Conservation (phyloP, 2,888 invertebrate species). For the Orchestes rusci region DNA sequence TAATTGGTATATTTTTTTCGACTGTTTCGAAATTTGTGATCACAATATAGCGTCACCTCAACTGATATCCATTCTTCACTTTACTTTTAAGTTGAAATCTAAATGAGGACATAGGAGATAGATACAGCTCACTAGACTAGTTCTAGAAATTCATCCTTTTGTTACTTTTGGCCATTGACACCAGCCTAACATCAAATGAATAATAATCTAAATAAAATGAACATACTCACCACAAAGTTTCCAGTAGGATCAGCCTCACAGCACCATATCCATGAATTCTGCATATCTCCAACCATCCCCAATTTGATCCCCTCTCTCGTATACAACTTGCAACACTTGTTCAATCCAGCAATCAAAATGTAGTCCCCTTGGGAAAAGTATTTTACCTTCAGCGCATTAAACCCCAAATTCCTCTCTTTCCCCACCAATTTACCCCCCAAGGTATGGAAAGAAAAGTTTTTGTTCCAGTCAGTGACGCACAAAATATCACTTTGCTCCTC, state of each 20-base stretch:
- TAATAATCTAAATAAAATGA: no score
- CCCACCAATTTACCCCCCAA: conserved; percentile 76
- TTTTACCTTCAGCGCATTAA: conserved; percentile 68
- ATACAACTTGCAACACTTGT: conserved; percentile 67
- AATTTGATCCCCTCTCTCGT: conserved; percentile 78
- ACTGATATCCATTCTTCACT: no score
- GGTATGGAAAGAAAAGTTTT: conserved; percentile 83
- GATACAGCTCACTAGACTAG: no score
- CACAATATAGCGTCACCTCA: no score
- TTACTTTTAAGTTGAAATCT: no score
- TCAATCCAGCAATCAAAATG: conserved; percentile 72
- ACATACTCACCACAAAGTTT: conserved; percentile 61
- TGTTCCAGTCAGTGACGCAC: conserved; percentile 90
- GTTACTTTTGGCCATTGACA: no score
- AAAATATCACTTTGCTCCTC: conserved; percentile 58
- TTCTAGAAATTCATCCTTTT: no score
- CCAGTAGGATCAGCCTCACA: conserved; percentile 71
- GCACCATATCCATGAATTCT: conserved; percentile 82
- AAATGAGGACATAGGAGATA: no score
- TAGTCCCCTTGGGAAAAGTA: conserved; percentile 78
- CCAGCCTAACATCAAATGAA: no score
- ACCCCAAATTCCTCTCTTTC: conserved; percentile 64
- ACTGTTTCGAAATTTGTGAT: no score
- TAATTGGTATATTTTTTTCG: no score
- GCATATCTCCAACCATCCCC: conserved; percentile 64